phyloP scores from a whole-genome alignment of 2,797 vertebrate species.

The Limosa lapponica region DNA sequence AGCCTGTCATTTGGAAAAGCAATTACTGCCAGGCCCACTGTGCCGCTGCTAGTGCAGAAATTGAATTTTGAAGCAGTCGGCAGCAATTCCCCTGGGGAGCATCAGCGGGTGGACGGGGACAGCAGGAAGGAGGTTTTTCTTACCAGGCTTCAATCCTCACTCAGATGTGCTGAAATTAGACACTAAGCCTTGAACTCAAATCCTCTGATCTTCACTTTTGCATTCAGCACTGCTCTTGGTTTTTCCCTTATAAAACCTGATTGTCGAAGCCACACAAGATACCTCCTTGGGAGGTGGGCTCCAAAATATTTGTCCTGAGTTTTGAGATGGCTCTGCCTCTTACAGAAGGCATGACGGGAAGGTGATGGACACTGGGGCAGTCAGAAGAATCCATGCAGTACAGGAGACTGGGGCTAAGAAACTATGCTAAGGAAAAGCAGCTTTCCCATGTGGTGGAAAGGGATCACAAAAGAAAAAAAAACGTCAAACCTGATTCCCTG shows the following conservation, averaged over 20 bases:
- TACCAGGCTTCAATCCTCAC: background rate
- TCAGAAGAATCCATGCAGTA: background rate
- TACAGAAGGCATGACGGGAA: background rate
- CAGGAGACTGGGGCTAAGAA: background rate
- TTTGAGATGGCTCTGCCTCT: background rate
- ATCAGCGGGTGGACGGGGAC: rapidly evolving
- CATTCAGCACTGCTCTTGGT: background rate
- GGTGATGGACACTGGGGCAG: background rate
- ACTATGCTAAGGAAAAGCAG: background rate
- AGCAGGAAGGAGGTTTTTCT: background rate
- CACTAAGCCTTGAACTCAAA: background rate
- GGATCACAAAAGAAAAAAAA: background rate
- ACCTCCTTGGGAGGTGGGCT: background rate
- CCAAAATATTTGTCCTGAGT: background rate
- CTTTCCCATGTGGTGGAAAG: background rate
- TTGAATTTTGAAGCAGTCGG: background rate
- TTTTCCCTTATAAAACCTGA: background rate
- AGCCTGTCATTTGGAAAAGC: background rate
- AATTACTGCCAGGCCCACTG: background rate
- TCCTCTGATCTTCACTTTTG: background rate
- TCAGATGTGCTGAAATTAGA: background rate
- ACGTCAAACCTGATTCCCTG: background rate
- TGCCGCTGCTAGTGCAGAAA: background rate
- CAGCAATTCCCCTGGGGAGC: background rate
- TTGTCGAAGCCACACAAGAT: background rate